Evolutionary conservation across 2,113 vertebrate genomes (phyloP), one percentile per base, ranked within the genome.

Genomic region (Chaetodon trifascialis): DNA sequence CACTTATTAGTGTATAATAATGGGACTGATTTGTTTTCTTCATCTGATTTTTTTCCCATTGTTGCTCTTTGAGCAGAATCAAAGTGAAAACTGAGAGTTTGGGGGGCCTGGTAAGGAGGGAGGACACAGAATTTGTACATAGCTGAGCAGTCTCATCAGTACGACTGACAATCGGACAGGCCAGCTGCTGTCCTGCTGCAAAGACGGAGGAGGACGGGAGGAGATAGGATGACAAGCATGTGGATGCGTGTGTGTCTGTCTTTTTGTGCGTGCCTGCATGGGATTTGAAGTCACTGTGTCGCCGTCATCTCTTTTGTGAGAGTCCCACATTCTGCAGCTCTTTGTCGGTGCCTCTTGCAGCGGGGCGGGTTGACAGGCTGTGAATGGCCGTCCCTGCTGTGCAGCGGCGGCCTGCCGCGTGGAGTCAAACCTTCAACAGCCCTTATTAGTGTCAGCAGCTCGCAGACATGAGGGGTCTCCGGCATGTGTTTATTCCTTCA

Each of bases 381-480:
- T 94, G 92, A 94, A 94, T 94, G 88, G 84, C 73, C 87, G 81
- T 91, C 89, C 91, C 92, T 86, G 92, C 93, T 92, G 93, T 88
- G 93, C 91, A 76, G 67, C 25, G 89, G 91, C 74, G 78, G 91
- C 91, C 87, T 88, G 90, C 90, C 63, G 91, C 92, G 87, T 83
- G 42, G 85, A 94, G 94, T 94, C 91, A 89, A 91, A 93, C 91
- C 89, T 91, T 92, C 87, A 70, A 80, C 88, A 89, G 91, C 82
- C 77, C 91, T 92, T 90, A 95, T 95, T 95, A 95, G 94, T 93
- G 92, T 94, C 92, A 93, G 85, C 83, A 34, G 82, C 88, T 81
- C 84, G 51, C 80, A 91, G 82, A 91, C 90, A 91, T 67, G 74
- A 88, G 86, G 84, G 79, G 58, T 65, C 60, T 73, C 72, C 12